These are phyloP conservation scores for Trematomus loennbergii DNA, from an alignment of 2,113 vertebrate genomes.

Conservation along the genomic window DNA sequence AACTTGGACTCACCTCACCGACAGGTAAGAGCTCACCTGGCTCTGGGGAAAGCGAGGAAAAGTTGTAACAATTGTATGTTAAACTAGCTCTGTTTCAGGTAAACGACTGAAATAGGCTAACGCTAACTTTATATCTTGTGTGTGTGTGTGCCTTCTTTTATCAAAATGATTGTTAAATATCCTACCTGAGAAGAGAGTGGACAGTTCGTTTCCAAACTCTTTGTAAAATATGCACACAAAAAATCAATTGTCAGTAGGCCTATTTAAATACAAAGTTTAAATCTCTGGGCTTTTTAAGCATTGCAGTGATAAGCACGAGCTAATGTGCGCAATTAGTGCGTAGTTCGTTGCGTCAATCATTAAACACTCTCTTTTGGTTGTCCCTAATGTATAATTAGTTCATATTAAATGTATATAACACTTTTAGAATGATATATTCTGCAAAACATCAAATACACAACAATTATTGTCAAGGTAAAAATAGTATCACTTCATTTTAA, in stretches of 20 bases:
- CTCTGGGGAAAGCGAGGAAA: neutral
- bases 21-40: constrained; percentile 76
- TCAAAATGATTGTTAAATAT: neutral
- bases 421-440: too few relatives aligned
- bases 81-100: too few relatives aligned
- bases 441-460: too few relatives aligned
- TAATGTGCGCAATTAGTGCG: neutral
- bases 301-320: neutral
- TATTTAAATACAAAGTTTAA: too few relatives aligned
- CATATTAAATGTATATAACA: too few relatives aligned
- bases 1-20: constrained; percentile 32
- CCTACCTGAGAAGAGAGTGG: neutral
- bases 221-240: neutral
- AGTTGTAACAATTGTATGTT: fast-evolving
- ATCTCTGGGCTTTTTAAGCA: too few relatives aligned
- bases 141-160: neutral
- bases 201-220: neutral
- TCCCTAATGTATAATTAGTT: neutral
- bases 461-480: too few relatives aligned
- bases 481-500: too few relatives aligned
- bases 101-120: neutral
- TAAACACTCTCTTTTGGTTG: neutral
- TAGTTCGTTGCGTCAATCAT: neutral
- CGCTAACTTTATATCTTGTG: neutral
- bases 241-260: neutral